Conservation (phyloP, 2,888 invertebrate genomes). For the Coelinius sp. region DNA sequence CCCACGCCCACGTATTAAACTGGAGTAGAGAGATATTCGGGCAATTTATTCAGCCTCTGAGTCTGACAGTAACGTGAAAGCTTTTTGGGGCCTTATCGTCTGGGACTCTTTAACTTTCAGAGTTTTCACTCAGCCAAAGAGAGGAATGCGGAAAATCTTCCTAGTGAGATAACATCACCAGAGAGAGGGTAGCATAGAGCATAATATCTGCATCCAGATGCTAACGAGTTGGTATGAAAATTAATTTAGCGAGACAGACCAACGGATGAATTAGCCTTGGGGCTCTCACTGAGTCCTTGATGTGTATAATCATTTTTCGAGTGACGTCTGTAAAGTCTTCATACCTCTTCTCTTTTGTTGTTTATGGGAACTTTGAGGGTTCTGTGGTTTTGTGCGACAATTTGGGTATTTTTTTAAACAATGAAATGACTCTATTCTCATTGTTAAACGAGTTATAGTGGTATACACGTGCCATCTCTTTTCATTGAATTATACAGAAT, state of each 20-base stretch:
- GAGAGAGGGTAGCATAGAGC: background rate
- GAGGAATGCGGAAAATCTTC: background rate
- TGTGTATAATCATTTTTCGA: background rate
- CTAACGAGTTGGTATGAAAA: conserved; percentile 15
- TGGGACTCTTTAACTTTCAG: background rate
- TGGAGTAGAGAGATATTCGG: background rate
- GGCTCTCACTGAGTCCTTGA: background rate
- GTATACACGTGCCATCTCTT: too few relatives aligned
- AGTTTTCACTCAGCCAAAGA: background rate
- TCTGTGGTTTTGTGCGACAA: too few relatives aligned
- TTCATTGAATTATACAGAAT: too few relatives aligned
- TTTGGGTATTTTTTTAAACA: too few relatives aligned
- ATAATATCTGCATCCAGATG: background rate
- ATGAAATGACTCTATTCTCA: too few relatives aligned
- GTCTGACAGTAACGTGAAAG: conserved; percentile 47
- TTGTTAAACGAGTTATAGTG: too few relatives aligned
- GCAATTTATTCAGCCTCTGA: conserved; percentile 48
- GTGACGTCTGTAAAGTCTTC: background rate
- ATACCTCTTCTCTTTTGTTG: background rate
- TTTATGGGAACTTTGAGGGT: background rate
- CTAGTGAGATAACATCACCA: background rate
- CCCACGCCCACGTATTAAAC: background rate
- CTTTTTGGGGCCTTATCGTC: conserved; percentile 44
- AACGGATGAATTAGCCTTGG: background rate
- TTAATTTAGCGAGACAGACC: conserved; percentile 21